Conservation (phyloP, 2,113 vertebrate species). For the Axis porcinus region DNA sequence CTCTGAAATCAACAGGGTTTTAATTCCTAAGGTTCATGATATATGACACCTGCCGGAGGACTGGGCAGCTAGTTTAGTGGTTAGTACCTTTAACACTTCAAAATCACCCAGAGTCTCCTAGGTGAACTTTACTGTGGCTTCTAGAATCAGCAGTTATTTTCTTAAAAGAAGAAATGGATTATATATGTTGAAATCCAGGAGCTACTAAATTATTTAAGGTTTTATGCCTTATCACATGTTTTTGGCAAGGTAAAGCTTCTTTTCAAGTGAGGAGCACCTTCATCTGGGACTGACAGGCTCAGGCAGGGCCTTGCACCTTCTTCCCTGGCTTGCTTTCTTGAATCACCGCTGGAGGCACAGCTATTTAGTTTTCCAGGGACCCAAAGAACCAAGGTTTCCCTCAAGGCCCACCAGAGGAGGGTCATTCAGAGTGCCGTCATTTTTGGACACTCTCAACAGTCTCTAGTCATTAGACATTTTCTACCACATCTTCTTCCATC, state of each 20-base stretch:
- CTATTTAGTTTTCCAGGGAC: not conserved
- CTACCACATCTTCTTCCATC: not conserved
- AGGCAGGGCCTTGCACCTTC: not conserved
- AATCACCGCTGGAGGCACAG: accelerated
- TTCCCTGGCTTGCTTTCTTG: not conserved
- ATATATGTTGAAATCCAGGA: constrained; percentile 52
- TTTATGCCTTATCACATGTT: constrained; percentile 21
- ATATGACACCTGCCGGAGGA: accelerated
- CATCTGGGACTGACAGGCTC: constrained; percentile 33
- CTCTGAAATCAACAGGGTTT: not conserved
- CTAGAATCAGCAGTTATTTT: not conserved
- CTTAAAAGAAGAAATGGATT: not conserved
- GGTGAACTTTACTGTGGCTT: not conserved
- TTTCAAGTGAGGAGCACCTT: not conserved
- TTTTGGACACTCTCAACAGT: not conserved
- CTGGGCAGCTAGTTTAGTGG: not conserved
- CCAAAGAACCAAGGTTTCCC: not conserved
- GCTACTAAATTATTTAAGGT: constrained; percentile 49
- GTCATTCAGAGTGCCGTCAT: not conserved
- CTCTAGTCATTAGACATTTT: not conserved
- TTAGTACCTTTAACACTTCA: not conserved
- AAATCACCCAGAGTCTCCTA: not conserved
- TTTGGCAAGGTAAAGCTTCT: constrained; percentile 27
- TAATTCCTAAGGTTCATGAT: not conserved
- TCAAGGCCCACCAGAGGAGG: not conserved